Conservation (phyloP, 2,797 vertebrate genomes). For the Sebastes nivosus region DNA sequence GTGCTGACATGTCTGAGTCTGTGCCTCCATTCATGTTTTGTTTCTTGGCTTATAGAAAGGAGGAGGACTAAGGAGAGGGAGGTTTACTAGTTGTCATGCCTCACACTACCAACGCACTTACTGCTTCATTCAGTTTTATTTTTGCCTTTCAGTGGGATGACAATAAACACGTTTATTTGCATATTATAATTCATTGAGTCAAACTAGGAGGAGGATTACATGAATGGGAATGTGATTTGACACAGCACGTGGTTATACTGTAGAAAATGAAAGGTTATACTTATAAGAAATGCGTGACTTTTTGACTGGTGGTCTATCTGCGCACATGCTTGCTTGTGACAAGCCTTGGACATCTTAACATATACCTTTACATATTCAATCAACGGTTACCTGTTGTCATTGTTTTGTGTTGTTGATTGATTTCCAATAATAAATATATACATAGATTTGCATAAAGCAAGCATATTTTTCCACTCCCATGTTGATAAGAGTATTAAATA, state of each 20-base stretch:
- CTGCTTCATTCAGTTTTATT: conserved; percentile 31
- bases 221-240: conserved; percentile 3
- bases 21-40: conserved; percentile 58
- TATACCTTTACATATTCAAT: not conserved
- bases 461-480: too few relatives aligned
- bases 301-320: not conserved
- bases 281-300: not conserved
- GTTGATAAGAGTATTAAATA: too few relatives aligned
- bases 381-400: not conserved
- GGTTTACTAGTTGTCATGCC: conserved; percentile 43
- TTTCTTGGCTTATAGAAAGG: conserved; percentile 20
- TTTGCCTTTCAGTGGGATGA: conserved; percentile 42
- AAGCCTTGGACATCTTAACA: not conserved
- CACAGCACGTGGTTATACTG: not conserved
- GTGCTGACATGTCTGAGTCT: conserved; percentile 34
- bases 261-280: too few relatives aligned
- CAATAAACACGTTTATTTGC: conserved; percentile 37
- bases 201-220: conserved; percentile 17
- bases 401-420: too few relatives aligned
- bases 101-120: conserved; percentile 42
- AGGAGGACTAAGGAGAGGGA: conserved; percentile 13
- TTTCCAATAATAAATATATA: too few relatives aligned
- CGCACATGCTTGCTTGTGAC: not conserved
- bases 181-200: conserved; percentile 14
- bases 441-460: too few relatives aligned